Evolutionary conservation across 2,888 invertebrate species (phyloP).

Genomic region (Tachina grossa): DNA sequence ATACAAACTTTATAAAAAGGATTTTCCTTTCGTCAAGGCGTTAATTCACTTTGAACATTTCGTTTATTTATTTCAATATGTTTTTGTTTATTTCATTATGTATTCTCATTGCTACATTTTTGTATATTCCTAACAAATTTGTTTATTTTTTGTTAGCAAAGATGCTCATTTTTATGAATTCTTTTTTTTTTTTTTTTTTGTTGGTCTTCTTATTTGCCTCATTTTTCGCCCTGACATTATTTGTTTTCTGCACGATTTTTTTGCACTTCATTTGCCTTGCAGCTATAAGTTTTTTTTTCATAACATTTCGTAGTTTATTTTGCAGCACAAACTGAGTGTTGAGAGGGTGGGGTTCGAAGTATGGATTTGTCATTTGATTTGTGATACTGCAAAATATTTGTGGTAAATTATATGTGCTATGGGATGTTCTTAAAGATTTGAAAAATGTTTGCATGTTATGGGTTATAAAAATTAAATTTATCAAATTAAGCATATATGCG

Average conservation of each 20-base stretch:
- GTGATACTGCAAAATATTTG: slow-evolving; percentile 27
- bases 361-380: slow-evolving; percentile 49
- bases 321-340: neutral
- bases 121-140: slow-evolving; percentile 46
- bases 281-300: slow-evolving; percentile 41
- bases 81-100: slow-evolving; percentile 35
- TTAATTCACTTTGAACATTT: slow-evolving; percentile 71
- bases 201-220: slow-evolving; percentile 25
- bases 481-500: no score
- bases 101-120: neutral
- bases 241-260: slow-evolving; percentile 68
- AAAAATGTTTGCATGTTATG: no score
- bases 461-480: no score
- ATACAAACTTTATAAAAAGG: slow-evolving; percentile 56
- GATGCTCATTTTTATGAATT: slow-evolving; percentile 47
- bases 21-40: slow-evolving; percentile 71
- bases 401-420: neutral
- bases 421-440: no score
- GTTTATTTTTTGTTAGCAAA: slow-evolving; percentile 46
- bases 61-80: slow-evolving; percentile 66
- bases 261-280: slow-evolving; percentile 64
- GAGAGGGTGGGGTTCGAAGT: neutral
- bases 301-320: slow-evolving; percentile 25
- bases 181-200: slow-evolving; percentile 38
- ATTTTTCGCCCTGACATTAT: slow-evolving; percentile 61